Evolutionary conservation across 2,113 vertebrate species (phyloP), one percentile per base, ranked within the genome.

Genomic region (Merops nubicus): DNA sequence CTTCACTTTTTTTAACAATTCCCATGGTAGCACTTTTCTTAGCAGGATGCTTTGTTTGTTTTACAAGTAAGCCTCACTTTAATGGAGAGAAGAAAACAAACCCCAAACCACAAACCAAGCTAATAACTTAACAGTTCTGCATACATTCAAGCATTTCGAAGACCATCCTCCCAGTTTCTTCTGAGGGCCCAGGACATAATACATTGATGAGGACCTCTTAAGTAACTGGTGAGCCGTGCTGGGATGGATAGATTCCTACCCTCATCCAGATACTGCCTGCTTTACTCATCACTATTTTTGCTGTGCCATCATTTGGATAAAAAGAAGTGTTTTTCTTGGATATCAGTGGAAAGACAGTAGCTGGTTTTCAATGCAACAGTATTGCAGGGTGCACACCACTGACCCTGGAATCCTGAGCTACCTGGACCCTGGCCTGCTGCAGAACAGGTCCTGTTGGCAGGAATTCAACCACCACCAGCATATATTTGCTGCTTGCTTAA

Each of bases 351-450:
- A 43, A 76, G 48, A 20, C 12, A 62, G 62, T 26, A 79, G 20
- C 14, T 77, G 54, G 0, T 48, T 92, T 86, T 77, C 67, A 60
- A 8, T 11, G n/a, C 0, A 1, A n/a, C 13, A 8, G 7, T 13
- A 16, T 9, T 3, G 0, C 6, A 56, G 34, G 20, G 5, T 14
- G 13, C 26, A 56, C 9, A 42, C 43, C 70, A 74, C 23, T 1
- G 0, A 42, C 23, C 14, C 28, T 40, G 17, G 8, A 36, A n/a
- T n/a, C 34, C 31, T n/a, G 28, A 75, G 17, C 3, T 23, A 42
- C 19, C 15, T 1, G 1, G 28, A 26, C 3, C 2, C 15, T 1
- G 0, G 8, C 18, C 70, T 0, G 1, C 51, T 56, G 36, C 15
- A 54, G 47, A 80, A 16, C 0, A 1, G n/a, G 8, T 1, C 1